Evolutionary conservation across 2,888 invertebrate genomes (phyloP), one percentile per base, ranked within the genome.

Genomic region (Bimastos eiseni): DNA sequence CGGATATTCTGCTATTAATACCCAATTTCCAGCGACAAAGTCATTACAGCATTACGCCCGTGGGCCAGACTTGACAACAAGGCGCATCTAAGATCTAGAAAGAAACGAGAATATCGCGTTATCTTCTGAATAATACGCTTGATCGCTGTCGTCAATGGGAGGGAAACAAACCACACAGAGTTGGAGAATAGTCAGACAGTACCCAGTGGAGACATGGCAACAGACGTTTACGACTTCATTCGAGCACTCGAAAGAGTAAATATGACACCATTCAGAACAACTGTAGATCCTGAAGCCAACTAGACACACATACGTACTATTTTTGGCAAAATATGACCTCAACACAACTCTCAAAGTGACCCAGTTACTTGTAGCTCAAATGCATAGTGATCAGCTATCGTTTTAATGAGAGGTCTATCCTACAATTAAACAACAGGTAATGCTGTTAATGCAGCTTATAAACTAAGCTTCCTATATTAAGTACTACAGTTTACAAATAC

Each of bases 21-120:
- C 86, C n/a, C 86, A 86, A 86, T 86, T 86, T 86, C 36, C 34
- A 86, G 86, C 86, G 86, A 86, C 86, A 36, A 34, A 86, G 86
- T 86, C 86, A 86, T 86, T 86, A 36, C 36, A 13, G 37, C 86
- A 86, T 86, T 86, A 36, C 86, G 19, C 36, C 86, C 86, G 34
- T 11, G 49, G 86, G 36, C 86, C 70, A n/a, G 70, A 70, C n/a
- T 11, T 70, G 70, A 70, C 70, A n/a, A 70, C 70, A n/a, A n/a
- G 70, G n/a, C n/a, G 70, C 70, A 11, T 30, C 70, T 70, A 70
- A 70, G 70, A 70, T 70, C 70, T 70, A 30, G n/a, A 70, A 70
- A 70, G 30, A 70, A 70, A 70, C 70, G 70, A 70, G 70, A 70
- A 70, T 70, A 70, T 70, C 70, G 70, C 70, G 70, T 70, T 70